These are phyloP conservation scores for Triplophysa rosa DNA, from an alignment of 2,113 vertebrate genomes.

Conservation along the genomic window DNA sequence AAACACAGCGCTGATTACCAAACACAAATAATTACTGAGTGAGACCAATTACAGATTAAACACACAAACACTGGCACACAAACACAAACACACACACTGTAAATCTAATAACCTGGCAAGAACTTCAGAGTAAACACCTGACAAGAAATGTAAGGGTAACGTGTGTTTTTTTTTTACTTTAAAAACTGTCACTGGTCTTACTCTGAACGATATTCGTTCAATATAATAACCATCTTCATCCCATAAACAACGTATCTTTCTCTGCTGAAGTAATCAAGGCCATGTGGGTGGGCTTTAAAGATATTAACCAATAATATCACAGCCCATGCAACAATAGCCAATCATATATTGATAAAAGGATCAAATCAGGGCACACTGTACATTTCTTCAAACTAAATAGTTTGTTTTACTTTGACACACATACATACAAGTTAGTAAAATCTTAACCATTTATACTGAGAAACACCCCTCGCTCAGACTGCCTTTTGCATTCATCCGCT, in stretches of 20 bases:
- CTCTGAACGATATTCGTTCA: neutral
- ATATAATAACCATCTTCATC: too few relatives aligned
- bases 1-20: conserved; percentile 33
- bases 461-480: too few relatives aligned
- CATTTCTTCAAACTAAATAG: neutral
- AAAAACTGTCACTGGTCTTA: neutral
- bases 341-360: neutral
- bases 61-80: conserved; percentile 12
- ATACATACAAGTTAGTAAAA: neutral
- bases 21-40: conserved; percentile 34
- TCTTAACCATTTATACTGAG: neutral
- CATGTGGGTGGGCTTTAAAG: too few relatives aligned
- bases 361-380: neutral
- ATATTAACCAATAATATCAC: neutral
- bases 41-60: neutral
- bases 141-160: neutral
- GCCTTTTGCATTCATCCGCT: too few relatives aligned
- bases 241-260: too few relatives aligned
- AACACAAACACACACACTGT: neutral
- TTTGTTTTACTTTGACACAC: neutral
- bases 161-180: too few relatives aligned
- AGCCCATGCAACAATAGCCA: neutral
- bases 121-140: neutral
- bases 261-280: too few relatives aligned
- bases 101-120: neutral